phyloP scores from a whole-genome alignment of 2,888 invertebrate genomes.

The Orchestes rusci region DNA sequence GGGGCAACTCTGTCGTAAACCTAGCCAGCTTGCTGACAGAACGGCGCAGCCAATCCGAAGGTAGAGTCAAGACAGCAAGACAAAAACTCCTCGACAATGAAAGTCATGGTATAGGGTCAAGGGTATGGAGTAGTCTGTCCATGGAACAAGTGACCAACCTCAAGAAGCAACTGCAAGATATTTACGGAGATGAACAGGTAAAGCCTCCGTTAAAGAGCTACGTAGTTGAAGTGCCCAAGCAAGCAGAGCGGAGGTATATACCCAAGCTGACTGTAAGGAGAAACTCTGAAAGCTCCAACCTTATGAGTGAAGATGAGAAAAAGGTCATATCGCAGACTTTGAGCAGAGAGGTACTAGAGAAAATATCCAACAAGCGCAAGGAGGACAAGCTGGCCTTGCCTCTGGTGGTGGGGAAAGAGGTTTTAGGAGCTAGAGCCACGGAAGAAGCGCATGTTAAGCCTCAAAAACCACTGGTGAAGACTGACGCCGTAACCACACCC shows the following conservation, averaged over 20 bases:
- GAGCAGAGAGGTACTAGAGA: slow-evolving; percentile 64
- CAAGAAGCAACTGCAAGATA: slow-evolving; percentile 72
- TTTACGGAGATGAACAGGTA: slow-evolving; percentile 54
- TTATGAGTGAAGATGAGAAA: slow-evolving; percentile 61
- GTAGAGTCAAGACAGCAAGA: slow-evolving; percentile 32
- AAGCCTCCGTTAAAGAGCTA: slow-evolving; percentile 43
- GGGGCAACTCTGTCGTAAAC: slow-evolving; percentile 75
- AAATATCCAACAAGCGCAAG: slow-evolving; percentile 45
- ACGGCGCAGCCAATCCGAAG: slow-evolving; percentile 48
- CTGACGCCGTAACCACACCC: slow-evolving; percentile 22
- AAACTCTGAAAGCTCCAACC: slow-evolving; percentile 43
- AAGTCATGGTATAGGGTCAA: slow-evolving; percentile 60
- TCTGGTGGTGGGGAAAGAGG: slow-evolving; percentile 49
- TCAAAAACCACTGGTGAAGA: slow-evolving; percentile 37
- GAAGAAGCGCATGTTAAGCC: slow-evolving; percentile 45
- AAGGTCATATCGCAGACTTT: slow-evolving; percentile 63
- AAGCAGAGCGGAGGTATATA: slow-evolving; percentile 22
- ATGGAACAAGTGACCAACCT: slow-evolving; percentile 75
- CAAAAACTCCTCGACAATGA: slow-evolving; percentile 34
- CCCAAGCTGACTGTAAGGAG: slow-evolving; percentile 42
- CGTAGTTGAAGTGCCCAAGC: slow-evolving; percentile 53
- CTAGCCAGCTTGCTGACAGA: slow-evolving; percentile 65
- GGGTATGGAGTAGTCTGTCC: slow-evolving; percentile 76
- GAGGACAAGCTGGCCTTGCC: slow-evolving; percentile 37
- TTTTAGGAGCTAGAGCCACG: slow-evolving; percentile 54